Evolutionary conservation across 2,888 invertebrate species (phyloP), one percentile per base, ranked within the genome.

Genomic region (Parnassius mnemosyne): DNA sequence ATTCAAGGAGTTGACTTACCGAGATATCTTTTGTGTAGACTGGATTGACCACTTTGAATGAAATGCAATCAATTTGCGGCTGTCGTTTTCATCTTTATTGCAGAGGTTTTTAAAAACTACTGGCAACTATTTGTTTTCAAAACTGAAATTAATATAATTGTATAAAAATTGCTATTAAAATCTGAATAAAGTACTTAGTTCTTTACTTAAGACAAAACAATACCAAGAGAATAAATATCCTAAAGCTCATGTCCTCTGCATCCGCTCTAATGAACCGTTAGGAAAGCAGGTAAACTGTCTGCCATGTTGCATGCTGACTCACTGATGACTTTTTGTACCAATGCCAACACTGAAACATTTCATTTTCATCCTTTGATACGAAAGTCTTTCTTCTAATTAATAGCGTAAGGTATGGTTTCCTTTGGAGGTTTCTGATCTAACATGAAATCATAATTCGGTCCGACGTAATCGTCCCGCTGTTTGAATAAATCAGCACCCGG

Each of bases 381-480:
- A 62, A 60, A 63, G 55, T 46, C 13, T 64, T 63, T 65, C 59
- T 65, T 72, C 66, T 73, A 76, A 65, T 34, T 57, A 56, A 68
- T 52, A 50, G 9, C 7, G 68, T 78, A 76, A 74, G 73, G 76
- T 71, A 68, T 64, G 75, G 66, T 78, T 75, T 82, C 53, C 67
- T 65, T 61, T 47, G 47, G 9, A 7, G 16, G n/a, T 7, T 13
- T 60, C 65, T 64, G 68, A 65, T 16, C 49, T 53, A 59, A 65
- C 57, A 64, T 66, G 65, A 72, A 72, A 69, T 72, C 68, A 71
- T 72, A 72, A 71, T 75, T 78, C 72, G 74, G 71, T 67, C 65
- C 71, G 69, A 77, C 78, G 81, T 83, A 85, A 85, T 84, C 75
- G 80, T 77, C 79, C 79, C 79, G 80, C 78, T 72, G 81, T 81